Base-by-base conservation (phyloP, 2,888 invertebrate species). In the Andrena minutula region DNA sequence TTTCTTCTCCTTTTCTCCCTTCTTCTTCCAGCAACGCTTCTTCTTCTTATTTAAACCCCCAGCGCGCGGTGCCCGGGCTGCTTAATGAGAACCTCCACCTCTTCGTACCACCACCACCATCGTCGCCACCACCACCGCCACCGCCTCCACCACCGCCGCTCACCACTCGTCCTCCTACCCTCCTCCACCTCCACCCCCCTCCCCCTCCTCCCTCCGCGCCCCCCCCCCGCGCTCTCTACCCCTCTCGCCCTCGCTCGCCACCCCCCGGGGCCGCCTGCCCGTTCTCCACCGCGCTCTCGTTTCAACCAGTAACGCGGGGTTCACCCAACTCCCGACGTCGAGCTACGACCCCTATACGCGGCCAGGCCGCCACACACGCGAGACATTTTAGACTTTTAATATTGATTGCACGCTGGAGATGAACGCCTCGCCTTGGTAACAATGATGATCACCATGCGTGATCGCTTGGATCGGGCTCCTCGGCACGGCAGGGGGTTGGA, bases 61-160 rank as follows among this genome's bases (percentile, higher is more conserved):
- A 88, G 89, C 90, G 90, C 89, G 89, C 90, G 92, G 90, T 92
- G 92, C 93, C 93, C 92, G 93, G 93, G 93, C 93, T 93, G 93
- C 93, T 94, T 94, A 94, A 93, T 94, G 94, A 93, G 94, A 93
- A 93, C 93, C 92, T 89, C 92, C 92, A 89, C 90, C 92, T 88
- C 90, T 87, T 88, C 89, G 83, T 86, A 83, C 89, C 87, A 84
- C 88, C 84, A 83, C 89, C 87, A 84, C 85, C 83, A 83, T 77
- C 81, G 77, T 79, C 77, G 75, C 79, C 82, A 75, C 68, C 85
- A 64, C 65, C 88, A 70, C 78, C 76, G 66, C 81, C 71, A 69
- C 56, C 71, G 53, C 74, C 75, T 49, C 83, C 75, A 60, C 83
- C 75, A 51, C 77, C 75, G 68, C 49, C 79, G 61, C 76, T 73